Evolutionary conservation across 2,888 invertebrate genomes (phyloP).

Genomic region (Neuroscelio doddi): DNA sequence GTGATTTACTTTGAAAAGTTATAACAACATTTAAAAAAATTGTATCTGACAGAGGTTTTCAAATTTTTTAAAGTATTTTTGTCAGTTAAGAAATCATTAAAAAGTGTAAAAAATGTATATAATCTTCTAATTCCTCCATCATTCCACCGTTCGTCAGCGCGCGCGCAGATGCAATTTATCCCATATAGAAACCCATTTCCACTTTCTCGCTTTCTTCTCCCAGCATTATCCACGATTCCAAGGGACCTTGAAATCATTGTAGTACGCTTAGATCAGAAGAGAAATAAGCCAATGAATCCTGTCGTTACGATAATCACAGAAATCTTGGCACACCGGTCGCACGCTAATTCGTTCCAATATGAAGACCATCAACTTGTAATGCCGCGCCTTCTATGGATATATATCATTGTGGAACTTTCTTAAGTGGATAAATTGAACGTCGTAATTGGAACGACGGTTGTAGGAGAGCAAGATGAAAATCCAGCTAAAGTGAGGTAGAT

Average conservation of each 20-base stretch:
- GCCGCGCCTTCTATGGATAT: conserved; percentile 12
- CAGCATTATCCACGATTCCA: conserved; percentile 35
- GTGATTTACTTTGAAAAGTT: too few species aligned
- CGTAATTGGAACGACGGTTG: conserved; percentile 53
- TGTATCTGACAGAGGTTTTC: too few species aligned
- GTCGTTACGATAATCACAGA: conserved; percentile 9
- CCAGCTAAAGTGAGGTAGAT: conserved; percentile 33
- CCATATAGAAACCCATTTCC: conserved; percentile 34
- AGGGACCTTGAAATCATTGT: conserved; percentile 55
- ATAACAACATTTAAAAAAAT: too few species aligned
- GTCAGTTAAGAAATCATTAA: too few species aligned
- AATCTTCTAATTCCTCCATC: too few species aligned
- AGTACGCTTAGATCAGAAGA: neutral
- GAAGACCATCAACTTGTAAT: conserved; percentile 23
- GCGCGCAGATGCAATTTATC: conserved; percentile 61
- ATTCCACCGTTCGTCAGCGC: conserved; percentile 63
- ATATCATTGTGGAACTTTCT: conserved; percentile 45
- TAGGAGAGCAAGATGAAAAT: conserved; percentile 39
- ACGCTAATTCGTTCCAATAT: conserved; percentile 27
- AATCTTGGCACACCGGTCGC: conserved; percentile 17
- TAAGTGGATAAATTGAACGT: conserved; percentile 58
- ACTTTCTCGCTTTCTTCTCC: conserved; percentile 34
- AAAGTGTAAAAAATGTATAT: too few species aligned
- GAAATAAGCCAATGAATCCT: conserved; percentile 7
- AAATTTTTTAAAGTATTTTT: too few species aligned